Evolutionary conservation across 1,140 invertebrate species (phyloP), one percentile per base, ranked within the genome.

Genomic region (Brachionus manjavacas): DNA sequence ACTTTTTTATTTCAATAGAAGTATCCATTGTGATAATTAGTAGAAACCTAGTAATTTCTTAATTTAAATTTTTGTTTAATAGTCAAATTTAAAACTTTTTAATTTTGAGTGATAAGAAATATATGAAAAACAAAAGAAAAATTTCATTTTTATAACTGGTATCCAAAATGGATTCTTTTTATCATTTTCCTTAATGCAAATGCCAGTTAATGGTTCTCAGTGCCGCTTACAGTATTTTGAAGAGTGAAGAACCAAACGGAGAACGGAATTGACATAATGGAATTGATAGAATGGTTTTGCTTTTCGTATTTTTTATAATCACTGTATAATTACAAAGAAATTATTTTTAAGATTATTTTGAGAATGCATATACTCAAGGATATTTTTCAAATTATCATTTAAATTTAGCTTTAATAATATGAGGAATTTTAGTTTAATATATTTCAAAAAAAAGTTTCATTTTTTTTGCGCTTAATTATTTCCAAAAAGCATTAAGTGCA

Each of bases 11-110:
- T 49, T 35, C 46, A 49, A 76, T 49, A 6, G 72, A 49, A 25
- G 72, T 76, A 25, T 76, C 72, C 72, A 76, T 76, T 49, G 41
- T 72, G 16, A 41, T 72, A 41, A 60, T 68, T 31, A 68, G 31
- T 12, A 68, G 39, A 28, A 68, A 6, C 25, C 66, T 68, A 31
- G 25, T 68, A 68, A 39, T 68, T 68, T 39, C 66, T 68, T 68
- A 31, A 31, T 31, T 68, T 68, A 31, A 31, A 31, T 23, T 31
- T 31, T 28, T 12, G 2, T 28, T 68, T 68, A 35, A 35, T 68
- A 31, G 28, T 39, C 25, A 68, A 31, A 31, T 31, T 28, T 31
- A 60, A 20, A 60, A 60, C 3, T 25, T 23, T 60, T 60, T 9
- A 9, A 16, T 70, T 70, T 35, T 35, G 31, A 35, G 31, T 35